A percentile compares a stretch with the other conserved stretches of the same genome.
phyloP scores from a whole-genome alignment of 2,797 vertebrate genomes.

The Pipistrellus pygmaeus region DNA sequence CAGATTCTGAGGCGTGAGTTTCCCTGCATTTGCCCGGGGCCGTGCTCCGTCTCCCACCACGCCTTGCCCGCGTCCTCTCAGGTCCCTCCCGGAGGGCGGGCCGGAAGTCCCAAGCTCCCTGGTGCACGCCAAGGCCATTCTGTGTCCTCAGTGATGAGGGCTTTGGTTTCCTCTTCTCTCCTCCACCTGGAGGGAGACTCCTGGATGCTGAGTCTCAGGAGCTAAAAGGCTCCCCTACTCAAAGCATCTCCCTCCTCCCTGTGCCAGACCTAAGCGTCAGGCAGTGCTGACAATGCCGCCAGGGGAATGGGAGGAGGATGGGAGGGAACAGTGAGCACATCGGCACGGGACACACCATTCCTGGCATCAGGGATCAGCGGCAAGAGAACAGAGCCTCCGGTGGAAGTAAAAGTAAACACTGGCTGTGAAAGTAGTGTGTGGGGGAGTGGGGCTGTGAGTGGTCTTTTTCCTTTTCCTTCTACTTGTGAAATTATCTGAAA shows the following conservation, averaged over 20 bases:
- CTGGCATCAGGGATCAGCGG: background rate
- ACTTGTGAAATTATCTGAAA: background rate
- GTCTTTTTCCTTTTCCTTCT: background rate
- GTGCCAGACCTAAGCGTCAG: no score
- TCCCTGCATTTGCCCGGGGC: background rate
- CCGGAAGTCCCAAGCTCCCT: background rate
- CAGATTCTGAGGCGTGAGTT: background rate
- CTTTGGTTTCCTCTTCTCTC: background rate
- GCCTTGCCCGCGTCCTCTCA: background rate
- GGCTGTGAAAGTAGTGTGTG: background rate
- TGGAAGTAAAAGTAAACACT: background rate
- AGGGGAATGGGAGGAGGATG: background rate
- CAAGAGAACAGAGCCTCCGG: background rate
- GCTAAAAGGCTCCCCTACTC: background rate
- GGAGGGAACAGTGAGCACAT: accelerated
- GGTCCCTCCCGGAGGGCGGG: background rate
- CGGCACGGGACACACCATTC: accelerated
- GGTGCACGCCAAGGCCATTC: background rate
- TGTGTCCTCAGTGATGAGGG: background rate
- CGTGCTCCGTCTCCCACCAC: background rate
- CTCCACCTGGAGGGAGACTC: background rate
- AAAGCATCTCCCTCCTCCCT: background rate
- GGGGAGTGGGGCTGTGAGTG: accelerated
- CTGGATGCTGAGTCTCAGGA: background rate
- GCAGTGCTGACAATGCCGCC: background rate